Conservation (phyloP, 2,888 invertebrate genomes). For the Ernsta delagoae region DNA sequence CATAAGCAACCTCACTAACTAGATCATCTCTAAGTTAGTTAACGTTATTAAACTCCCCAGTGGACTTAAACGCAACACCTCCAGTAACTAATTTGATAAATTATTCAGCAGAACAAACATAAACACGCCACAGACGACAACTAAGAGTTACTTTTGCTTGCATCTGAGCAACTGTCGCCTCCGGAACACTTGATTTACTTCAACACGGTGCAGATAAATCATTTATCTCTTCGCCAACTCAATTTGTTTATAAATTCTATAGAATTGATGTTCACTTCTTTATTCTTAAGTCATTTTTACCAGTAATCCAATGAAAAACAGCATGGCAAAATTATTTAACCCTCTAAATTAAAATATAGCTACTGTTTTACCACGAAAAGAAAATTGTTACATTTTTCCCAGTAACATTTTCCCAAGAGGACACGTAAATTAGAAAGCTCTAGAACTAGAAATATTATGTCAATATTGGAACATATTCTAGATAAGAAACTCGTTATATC, state of each 20-base stretch:
- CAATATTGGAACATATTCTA: too few species aligned
- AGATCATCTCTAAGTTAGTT: conserved; percentile 6
- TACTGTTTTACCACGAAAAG: too few species aligned
- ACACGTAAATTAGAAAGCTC: too few species aligned
- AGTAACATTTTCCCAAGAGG: too few species aligned
- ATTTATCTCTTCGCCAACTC: neutral
- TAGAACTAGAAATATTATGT: too few species aligned
- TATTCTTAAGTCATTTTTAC: too few species aligned
- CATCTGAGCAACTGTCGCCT: conserved; percentile 14
- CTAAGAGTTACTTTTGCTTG: conserved; percentile 15
- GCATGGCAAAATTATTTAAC: too few species aligned
- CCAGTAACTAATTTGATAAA: conserved; percentile 33
- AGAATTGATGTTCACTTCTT: neutral
- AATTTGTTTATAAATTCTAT: neutral
- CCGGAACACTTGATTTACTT: conserved; percentile 17
- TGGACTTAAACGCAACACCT: conserved; percentile 15
- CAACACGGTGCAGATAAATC: conserved; percentile 11
- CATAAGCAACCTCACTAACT: neutral
- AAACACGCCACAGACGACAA: conserved; percentile 21
- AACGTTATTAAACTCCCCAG: conserved; percentile 13
- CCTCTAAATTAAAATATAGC: too few species aligned
- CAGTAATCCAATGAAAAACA: too few species aligned
- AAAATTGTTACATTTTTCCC: too few species aligned
- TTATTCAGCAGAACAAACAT: conserved; percentile 29
- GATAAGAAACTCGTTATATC: too few species aligned